phyloP scores from a whole-genome alignment of 2,113 vertebrate genomes.

The Lagenorhynchus albirostris region DNA sequence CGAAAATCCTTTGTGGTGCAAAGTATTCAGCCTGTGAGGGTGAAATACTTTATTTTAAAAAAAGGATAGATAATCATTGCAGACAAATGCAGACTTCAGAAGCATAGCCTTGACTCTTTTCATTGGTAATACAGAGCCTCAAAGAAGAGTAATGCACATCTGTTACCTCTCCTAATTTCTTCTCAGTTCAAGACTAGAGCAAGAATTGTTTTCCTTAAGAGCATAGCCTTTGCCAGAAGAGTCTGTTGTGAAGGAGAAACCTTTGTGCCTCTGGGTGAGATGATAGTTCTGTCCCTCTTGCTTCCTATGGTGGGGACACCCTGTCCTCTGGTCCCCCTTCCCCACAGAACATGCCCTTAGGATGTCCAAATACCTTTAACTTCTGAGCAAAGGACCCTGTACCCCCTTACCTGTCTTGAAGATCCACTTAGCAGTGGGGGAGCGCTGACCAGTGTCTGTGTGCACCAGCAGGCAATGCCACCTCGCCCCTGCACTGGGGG shows the following conservation, averaged over 20 bases:
- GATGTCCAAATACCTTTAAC: neutral
- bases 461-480: neutral
- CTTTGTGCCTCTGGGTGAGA: neutral
- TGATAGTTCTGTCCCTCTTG: neutral
- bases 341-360: neutral
- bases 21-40: neutral
- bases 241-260: neutral
- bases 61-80: neutral
- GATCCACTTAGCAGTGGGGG: rapidly evolving
- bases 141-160: neutral
- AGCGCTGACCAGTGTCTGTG: neutral
- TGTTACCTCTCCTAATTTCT: neutral
- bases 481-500: neutral
- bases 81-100: neutral
- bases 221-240: neutral
- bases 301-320: too few relatives aligned
- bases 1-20: neutral
- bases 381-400: neutral
- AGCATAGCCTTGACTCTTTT: neutral
- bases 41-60: neutral
- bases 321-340: neutral
- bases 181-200: neutral
- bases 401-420: neutral
- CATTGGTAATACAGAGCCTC: rapidly evolving
- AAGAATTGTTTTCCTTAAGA: neutral